Percentiles rank a stretch among this genome's conserved stretches.
Conservation (phyloP, 1,140 invertebrate genomes). For the Lasaia peninsularis region DNA sequence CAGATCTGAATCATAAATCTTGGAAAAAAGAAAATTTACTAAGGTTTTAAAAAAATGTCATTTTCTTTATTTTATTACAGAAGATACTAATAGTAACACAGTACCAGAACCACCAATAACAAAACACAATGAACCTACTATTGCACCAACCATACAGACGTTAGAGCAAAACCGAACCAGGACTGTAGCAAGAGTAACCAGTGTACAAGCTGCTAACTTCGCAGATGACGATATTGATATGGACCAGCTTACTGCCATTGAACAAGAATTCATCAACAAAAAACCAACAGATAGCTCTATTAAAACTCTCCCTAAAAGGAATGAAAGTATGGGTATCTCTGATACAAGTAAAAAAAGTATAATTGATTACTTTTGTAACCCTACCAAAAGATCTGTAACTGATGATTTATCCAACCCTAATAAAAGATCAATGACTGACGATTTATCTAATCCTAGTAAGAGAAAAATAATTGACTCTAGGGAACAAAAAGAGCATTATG, state of each 20-base stretch:
- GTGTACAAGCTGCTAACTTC: constrained; percentile 36
- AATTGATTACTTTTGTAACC: neutral
- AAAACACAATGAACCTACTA: constrained; percentile 16
- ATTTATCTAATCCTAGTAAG: neutral
- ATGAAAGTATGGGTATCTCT: too few relatives aligned
- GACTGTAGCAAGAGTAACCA: constrained; percentile 29
- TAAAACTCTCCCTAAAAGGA: too few relatives aligned
- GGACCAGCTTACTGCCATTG: constrained; percentile 49
- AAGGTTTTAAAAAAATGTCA: too few relatives aligned
- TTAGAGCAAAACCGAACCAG: constrained; percentile 23
- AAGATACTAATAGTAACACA: neutral
- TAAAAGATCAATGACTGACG: too few relatives aligned
- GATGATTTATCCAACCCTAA: too few relatives aligned
- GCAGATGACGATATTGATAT: constrained; percentile 52
- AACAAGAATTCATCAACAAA: constrained; percentile 36
- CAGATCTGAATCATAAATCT: too few relatives aligned
- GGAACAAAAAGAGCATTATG: constrained; percentile 7
- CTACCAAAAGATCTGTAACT: constrained; percentile 33
- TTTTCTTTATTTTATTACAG: neutral
- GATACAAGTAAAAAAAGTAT: too few relatives aligned
- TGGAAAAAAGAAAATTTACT: too few relatives aligned
- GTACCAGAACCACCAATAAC: constrained; percentile 24
- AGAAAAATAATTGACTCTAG: constrained; percentile 1
- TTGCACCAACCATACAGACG: neutral
- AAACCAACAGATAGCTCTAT: too few relatives aligned